Conservation (phyloP, 2,888 invertebrate species). For the Theretra japonica region DNA sequence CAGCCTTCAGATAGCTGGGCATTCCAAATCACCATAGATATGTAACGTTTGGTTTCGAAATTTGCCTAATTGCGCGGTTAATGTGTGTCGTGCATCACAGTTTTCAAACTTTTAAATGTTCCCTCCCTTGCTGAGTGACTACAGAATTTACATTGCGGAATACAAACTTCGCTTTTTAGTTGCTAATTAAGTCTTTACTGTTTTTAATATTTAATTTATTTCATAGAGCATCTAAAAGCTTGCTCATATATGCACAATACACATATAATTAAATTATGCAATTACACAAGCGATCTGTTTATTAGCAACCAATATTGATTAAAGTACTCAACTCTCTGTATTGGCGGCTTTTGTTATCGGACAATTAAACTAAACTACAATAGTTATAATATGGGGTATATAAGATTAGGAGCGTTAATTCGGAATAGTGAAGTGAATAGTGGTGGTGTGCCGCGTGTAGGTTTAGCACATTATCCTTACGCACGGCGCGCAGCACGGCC, state of each 20-base stretch:
- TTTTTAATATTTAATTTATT: too few species aligned
- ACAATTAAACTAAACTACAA: background rate
- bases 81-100: background rate
- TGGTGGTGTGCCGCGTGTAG: background rate
- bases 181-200: too few species aligned
- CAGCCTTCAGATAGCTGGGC: background rate
- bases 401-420: background rate
- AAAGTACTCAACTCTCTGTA: too few species aligned
- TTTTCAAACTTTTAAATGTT: background rate
- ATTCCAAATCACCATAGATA: background rate
- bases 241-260: too few species aligned
- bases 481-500: background rate
- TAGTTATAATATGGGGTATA: background rate
- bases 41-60: background rate
- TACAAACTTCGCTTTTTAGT: background rate
- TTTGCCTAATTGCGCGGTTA: slow-evolving; percentile 5
- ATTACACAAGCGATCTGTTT: too few species aligned
- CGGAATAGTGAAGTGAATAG: background rate
- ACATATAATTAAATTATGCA: too few species aligned
- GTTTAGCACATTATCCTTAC: slow-evolving; percentile 11
- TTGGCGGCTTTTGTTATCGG: background rate
- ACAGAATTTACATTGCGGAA: background rate
- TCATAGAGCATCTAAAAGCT: too few species aligned
- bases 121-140: too few species aligned
- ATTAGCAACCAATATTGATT: too few species aligned